These are phyloP conservation scores for Steatornis caripensis DNA, from an alignment of 2,113 vertebrate genomes.

Conservation along the genomic window DNA sequence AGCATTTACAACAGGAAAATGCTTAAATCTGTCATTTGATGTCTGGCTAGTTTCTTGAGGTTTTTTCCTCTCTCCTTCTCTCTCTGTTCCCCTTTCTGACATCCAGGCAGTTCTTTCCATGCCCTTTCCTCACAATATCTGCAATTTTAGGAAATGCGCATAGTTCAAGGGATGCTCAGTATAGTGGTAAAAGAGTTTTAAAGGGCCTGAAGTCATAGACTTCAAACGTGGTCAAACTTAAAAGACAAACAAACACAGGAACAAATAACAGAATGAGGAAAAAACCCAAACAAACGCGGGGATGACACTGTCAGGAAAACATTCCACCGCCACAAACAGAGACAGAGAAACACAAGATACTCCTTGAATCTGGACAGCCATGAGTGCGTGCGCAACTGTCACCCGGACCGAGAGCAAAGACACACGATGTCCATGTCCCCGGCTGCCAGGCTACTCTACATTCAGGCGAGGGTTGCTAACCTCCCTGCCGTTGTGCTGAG, in stretches of 20 bases:
- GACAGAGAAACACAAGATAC: background rate
- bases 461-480: conserved; percentile 12
- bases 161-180: background rate
- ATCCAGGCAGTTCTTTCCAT: background rate
- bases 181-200: background rate
- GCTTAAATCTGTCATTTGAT: conserved; percentile 46
- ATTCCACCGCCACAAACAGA: background rate
- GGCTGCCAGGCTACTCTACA: conserved; percentile 1
- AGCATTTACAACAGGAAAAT: conserved; percentile 51
- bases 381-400: background rate
- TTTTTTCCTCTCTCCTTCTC: background rate
- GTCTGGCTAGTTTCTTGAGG: background rate
- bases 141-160: background rate
- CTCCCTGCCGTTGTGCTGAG: background rate
- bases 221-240: background rate
- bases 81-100: background rate
- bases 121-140: background rate
- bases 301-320: conserved; percentile 11
- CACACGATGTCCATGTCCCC: background rate
- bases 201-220: background rate
- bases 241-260: background rate
- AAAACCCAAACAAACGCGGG: background rate
- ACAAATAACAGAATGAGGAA: background rate
- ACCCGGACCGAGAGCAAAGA: background rate
- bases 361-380: background rate